These are phyloP conservation scores for Lagria hirta DNA, from an alignment of 2,888 invertebrate species.

Conservation along the genomic window DNA sequence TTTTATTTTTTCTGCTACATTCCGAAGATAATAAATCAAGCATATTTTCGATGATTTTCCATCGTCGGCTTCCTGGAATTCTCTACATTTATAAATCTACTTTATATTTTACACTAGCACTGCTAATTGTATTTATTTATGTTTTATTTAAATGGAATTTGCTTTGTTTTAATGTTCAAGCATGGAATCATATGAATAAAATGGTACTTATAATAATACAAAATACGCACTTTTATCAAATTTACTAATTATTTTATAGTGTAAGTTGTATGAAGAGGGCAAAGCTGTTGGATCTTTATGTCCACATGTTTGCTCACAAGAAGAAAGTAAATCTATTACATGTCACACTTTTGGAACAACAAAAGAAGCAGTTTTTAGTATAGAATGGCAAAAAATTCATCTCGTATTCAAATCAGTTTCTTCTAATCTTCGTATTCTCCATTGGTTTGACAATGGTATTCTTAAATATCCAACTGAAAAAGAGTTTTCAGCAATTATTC, in stretches of 20 bases:
- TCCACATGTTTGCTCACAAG: conserved; percentile 60
- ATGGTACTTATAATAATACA: conserved; percentile 56
- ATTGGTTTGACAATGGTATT: conserved; percentile 54
- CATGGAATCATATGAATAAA: conserved; percentile 59
- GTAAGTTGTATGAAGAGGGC: conserved; percentile 58
- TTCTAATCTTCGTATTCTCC: conserved; percentile 51
- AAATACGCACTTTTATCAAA: no score
- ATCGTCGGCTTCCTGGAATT: conserved; percentile 45
- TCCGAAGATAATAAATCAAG: no score
- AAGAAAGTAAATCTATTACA: conserved; percentile 58
- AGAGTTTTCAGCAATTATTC: conserved; percentile 58
- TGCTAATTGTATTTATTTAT: conserved; percentile 52
- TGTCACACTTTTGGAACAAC: conserved; percentile 65
- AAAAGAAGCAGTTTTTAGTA: conserved; percentile 64
- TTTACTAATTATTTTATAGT: conserved; percentile 58
- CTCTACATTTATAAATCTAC: conserved; percentile 46
- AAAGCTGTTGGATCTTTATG: conserved; percentile 66
- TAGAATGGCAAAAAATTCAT: conserved; percentile 60
- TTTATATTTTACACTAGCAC: conserved; percentile 46
- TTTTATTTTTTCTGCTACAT: no score
- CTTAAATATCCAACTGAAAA: conserved; percentile 58
- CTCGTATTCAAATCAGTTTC: conserved; percentile 61
- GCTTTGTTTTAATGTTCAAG: conserved; percentile 61
- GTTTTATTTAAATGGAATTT: conserved; percentile 60
- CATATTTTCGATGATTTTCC: conserved; percentile 39